Percentiles rank a stretch among this genome's conserved stretches.
Evolutionary conservation across 2,888 invertebrate genomes (phyloP).

Genomic region (Nebria brevicollis): DNA sequence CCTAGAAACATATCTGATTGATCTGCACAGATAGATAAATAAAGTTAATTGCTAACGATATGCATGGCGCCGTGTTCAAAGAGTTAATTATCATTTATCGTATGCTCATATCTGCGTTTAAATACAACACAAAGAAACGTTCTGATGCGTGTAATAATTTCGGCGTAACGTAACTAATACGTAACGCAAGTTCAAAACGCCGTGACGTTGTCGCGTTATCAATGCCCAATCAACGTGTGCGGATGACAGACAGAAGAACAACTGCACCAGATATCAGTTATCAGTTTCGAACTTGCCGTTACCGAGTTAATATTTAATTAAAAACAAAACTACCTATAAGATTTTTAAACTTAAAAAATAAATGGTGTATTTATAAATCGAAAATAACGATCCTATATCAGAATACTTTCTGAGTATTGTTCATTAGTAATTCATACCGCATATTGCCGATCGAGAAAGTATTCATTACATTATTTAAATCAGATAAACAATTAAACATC

Average conservation of each 20-base stretch:
- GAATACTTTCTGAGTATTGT: too few relatives aligned
- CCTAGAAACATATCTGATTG: neutral
- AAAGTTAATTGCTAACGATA: constrained; percentile 4
- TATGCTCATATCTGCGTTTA: constrained; percentile 25
- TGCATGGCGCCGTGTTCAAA: constrained; percentile 27
- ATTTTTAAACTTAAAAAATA: too few relatives aligned
- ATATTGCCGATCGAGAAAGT: too few relatives aligned
- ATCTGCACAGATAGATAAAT: neutral
- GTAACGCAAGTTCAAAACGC: constrained; percentile 14
- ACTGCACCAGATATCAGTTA: neutral
- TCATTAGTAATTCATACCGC: too few relatives aligned
- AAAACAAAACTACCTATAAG: too few relatives aligned
- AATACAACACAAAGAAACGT: constrained; percentile 31
- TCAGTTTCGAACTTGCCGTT: too few relatives aligned
- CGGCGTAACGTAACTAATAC: constrained; percentile 9
- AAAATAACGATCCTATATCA: too few relatives aligned
- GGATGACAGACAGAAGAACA: constrained; percentile 19
- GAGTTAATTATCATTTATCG: constrained; percentile 40
- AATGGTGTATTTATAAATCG: too few relatives aligned
- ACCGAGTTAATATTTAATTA: too few relatives aligned
- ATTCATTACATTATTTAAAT: too few relatives aligned
- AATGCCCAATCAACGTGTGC: constrained; percentile 11
- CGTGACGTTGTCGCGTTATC: constrained; percentile 28
- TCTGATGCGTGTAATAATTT: constrained; percentile 24
- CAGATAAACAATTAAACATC: too few relatives aligned